Conservation (phyloP, 2,113 vertebrate genomes). For the Nibea coibor region DNA sequence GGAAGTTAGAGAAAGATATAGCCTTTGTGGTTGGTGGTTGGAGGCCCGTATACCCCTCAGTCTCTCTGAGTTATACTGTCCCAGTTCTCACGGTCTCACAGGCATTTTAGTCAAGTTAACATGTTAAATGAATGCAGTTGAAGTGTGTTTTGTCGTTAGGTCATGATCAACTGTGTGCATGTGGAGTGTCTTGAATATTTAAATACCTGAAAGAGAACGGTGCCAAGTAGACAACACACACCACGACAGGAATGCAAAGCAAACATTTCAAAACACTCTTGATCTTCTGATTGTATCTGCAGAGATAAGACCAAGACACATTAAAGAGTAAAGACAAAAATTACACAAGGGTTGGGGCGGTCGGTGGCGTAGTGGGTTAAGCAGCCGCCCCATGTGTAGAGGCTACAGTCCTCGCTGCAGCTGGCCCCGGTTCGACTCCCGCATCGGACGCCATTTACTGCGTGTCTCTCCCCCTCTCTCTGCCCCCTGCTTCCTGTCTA, state of each 20-base stretch:
- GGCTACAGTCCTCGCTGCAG: too few species aligned
- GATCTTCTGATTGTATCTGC: slow-evolving; percentile 33
- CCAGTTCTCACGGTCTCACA: too few species aligned
- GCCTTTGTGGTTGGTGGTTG: neutral
- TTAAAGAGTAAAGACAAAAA: slow-evolving; percentile 21
- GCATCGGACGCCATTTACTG: too few species aligned
- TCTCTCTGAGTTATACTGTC: too few species aligned
- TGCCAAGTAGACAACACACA: slow-evolving; percentile 31
- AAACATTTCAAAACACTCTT: slow-evolving; percentile 5
- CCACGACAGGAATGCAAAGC: slow-evolving; percentile 1
- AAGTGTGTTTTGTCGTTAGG: slow-evolving; percentile 14
- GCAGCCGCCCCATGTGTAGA: too few species aligned
- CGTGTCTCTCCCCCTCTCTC: too few species aligned
- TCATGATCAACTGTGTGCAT: neutral
- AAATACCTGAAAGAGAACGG: slow-evolving; percentile 18
- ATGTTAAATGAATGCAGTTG: neutral
- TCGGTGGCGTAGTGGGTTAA: too few species aligned
- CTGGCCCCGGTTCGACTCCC: too few species aligned
- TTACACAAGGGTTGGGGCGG: rapidly evolving
- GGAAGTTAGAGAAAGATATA: slow-evolving; percentile 7
- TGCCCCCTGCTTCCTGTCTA: too few species aligned
- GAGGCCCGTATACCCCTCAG: neutral
- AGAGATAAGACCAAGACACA: slow-evolving; percentile 18
- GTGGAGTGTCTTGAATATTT: neutral
- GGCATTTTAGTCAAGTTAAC: too few species aligned